Percentiles rank a stretch among this genome's conserved stretches.
Evolutionary conservation across 2,113 vertebrate genomes (phyloP).

Genomic region (Pagrus major): DNA sequence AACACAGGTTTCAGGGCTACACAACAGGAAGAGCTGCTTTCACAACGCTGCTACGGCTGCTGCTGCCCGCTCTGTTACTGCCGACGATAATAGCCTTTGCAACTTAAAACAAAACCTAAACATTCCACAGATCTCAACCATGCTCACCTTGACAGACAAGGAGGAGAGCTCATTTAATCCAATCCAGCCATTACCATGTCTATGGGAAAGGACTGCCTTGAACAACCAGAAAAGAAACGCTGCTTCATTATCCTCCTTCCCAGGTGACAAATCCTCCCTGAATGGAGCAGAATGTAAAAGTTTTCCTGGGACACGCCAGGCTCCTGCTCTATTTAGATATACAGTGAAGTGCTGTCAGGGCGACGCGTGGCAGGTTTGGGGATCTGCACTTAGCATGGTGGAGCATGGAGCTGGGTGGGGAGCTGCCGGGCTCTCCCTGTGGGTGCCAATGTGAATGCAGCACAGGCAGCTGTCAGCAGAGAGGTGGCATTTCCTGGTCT

Average conservation of each 20-base stretch:
- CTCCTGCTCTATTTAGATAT: conserved; percentile 79
- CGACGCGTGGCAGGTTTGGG: conserved; percentile 59
- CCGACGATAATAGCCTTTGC: conserved; percentile 31
- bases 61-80: conserved; percentile 38
- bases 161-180: conserved; percentile 77
- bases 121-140: conserved; percentile 51
- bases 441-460: conserved; percentile 86
- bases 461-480: conserved; percentile 94
- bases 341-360: conserved; percentile 78
- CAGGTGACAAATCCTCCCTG: conserved; percentile 80
- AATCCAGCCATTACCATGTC: conserved; percentile 75
- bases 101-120: conserved; percentile 61
- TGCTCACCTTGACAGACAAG: conserved; percentile 68
- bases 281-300: conserved; percentile 79
- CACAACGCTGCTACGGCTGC: conserved; percentile 65
- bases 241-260: conserved; percentile 77
- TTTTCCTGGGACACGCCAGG: conserved; percentile 71
- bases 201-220: conserved; percentile 65
- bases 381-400: conserved; percentile 70
- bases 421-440: conserved; percentile 85
- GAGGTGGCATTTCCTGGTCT: conserved; percentile 93
- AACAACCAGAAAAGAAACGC: conserved; percentile 67
- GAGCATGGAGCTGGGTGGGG: conserved; percentile 77
- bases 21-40: conserved; percentile 83
- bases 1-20: conserved; percentile 57